Percentiles rank a stretch among this genome's conserved stretches.
Conservation (phyloP, 2,113 vertebrate genomes). For the Pelobates fuscus region DNA sequence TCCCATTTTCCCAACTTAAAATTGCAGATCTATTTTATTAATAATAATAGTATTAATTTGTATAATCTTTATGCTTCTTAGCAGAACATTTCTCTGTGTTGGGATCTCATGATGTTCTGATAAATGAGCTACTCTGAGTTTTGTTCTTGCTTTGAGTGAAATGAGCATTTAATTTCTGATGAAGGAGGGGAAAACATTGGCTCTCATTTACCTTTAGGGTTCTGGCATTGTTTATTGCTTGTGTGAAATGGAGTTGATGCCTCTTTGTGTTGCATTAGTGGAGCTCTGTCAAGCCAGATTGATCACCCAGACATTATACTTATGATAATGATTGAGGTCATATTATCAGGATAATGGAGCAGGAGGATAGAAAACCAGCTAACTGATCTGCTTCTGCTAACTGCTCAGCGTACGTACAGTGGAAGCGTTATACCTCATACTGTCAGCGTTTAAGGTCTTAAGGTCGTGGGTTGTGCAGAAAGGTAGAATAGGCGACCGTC, state of each 20-base stretch:
- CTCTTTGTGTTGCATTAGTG: neutral
- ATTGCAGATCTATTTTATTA: no score
- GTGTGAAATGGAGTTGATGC: neutral
- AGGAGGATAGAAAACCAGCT: neutral
- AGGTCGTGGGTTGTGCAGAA: no score
- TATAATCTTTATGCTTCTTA: no score
- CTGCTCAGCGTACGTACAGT: neutral
- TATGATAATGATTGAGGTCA: neutral
- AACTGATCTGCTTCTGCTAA: neutral
- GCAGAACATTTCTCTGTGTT: no score
- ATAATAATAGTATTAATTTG: no score
- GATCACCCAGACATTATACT: constrained; percentile 5
- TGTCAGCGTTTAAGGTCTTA: no score
- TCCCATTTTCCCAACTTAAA: no score
- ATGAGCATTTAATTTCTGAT: neutral
- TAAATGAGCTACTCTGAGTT: no score
- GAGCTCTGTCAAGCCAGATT: constrained; percentile 5
- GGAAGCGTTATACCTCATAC: no score
- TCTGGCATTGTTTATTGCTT: neutral
- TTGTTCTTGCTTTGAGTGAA: neutral
- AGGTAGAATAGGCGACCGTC: neutral
- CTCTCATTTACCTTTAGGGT: neutral
- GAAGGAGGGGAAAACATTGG: no score
- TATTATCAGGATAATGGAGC: neutral
- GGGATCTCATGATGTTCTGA: no score